Evolutionary conservation across 2,797 vertebrate species (phyloP).

Genomic region (Paramormyrops hopkinsi): DNA sequence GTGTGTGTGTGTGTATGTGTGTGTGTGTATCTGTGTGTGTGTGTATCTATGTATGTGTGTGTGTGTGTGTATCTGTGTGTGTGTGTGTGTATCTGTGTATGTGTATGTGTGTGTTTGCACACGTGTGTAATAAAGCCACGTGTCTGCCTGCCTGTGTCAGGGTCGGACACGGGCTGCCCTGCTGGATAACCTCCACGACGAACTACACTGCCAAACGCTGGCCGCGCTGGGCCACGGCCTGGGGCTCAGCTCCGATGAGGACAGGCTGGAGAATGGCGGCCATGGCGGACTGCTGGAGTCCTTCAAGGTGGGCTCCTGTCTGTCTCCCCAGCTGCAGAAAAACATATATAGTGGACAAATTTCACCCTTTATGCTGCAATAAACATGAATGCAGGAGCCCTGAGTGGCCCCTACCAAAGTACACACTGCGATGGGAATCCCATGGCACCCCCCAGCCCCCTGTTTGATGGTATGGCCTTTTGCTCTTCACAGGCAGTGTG

Average conservation of each 20-base stretch:
- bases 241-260: slow-evolving; percentile 79
- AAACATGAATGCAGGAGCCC: not conserved
- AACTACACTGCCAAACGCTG: slow-evolving; percentile 88
- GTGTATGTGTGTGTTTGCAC: not conserved
- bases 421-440: not conserved
- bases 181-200: slow-evolving; percentile 90
- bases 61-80: not conserved
- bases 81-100: no score
- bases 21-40: not conserved
- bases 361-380: not conserved
- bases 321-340: not conserved
- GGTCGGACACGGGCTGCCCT: slow-evolving; percentile 86
- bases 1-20: no score
- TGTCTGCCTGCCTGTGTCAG: slow-evolving; percentile 51
- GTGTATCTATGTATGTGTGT: not conserved
- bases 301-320: slow-evolving; percentile 77
- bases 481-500: slow-evolving; percentile 53
- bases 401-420: not conserved
- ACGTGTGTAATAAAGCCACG: not conserved
- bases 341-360: not conserved
- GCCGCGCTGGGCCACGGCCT: slow-evolving; percentile 84
- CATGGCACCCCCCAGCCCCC: not conserved
- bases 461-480: slow-evolving; percentile 26
- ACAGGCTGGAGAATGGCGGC: slow-evolving; percentile 89
- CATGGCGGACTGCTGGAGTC: slow-evolving; percentile 93